These are phyloP conservation scores for Lepus oiostolus DNA, from an alignment of 2,797 vertebrate genomes.

Conservation along the genomic window DNA sequence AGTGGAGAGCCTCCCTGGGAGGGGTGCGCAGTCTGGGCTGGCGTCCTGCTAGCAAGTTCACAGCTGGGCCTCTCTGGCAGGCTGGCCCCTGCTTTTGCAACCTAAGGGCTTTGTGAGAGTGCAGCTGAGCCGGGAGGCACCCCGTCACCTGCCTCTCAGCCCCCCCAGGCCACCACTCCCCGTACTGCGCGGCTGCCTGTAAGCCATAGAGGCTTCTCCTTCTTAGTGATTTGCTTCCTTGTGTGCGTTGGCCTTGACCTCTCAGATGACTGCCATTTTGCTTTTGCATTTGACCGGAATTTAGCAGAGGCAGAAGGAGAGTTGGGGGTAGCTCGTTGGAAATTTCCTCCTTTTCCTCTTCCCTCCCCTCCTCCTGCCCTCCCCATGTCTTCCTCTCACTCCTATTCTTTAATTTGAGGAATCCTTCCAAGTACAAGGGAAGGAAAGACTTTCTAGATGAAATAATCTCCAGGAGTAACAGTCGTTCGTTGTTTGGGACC, in stretches of 20 bases:
- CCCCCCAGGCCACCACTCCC: neutral
- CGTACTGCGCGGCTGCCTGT: too few relatives aligned
- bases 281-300: neutral
- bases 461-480: too few relatives aligned
- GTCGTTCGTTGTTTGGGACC: neutral
- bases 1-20: neutral
- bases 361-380: neutral
- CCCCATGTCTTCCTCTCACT: neutral
- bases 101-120: neutral
- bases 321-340: neutral
- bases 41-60: neutral
- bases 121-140: fast-evolving
- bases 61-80: neutral
- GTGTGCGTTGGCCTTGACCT: fast-evolving
- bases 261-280: neutral
- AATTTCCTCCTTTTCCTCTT: neutral
- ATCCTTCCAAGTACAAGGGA: neutral
- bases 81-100: neutral
- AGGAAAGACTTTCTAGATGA: neutral
- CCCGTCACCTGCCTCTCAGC: fast-evolving
- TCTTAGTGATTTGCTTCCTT: neutral
- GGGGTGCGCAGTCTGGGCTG: neutral
- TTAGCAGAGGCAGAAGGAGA: neutral
- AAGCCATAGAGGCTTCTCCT: neutral
- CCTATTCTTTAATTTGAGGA: neutral